Conservation (phyloP, 2,797 vertebrate species). For the Uromys caudimaculatus region DNA sequence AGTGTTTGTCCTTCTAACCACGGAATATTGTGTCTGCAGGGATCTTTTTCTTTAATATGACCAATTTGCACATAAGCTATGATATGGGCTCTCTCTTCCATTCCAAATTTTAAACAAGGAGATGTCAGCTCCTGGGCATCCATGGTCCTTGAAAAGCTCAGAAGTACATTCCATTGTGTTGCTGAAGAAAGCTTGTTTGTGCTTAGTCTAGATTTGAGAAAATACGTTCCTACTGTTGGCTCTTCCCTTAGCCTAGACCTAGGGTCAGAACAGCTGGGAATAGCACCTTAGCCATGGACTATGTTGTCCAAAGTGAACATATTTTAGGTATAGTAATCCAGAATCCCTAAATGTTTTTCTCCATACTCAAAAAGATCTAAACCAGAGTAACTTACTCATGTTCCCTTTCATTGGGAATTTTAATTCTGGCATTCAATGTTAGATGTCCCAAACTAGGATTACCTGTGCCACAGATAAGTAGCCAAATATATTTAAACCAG, state of each 20-base stretch:
- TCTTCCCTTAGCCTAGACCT: background rate
- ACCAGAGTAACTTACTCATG: too few relatives aligned
- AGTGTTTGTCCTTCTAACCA: background rate
- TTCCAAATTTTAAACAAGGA: background rate
- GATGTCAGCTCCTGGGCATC: background rate
- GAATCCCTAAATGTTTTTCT: background rate
- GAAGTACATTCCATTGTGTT: background rate
- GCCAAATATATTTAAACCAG: background rate
- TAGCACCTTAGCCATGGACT: background rate
- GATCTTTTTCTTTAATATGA: background rate
- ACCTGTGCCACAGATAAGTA: background rate
- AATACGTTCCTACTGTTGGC: background rate
- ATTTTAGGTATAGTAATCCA: background rate
- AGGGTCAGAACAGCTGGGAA: background rate
- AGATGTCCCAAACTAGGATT: background rate
- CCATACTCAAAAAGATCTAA: accelerated
- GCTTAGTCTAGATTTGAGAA: background rate
- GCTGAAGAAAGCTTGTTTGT: background rate
- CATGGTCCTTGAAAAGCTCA: accelerated
- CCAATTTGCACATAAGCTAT: background rate
- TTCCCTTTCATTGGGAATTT: background rate
- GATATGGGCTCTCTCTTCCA: too few relatives aligned
- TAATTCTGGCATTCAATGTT: background rate
- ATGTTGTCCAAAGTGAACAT: background rate
- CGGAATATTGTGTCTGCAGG: too few relatives aligned